Evolutionary conservation across 2,113 vertebrate species (phyloP).

Genomic region (Picathartes gymnocephalus): DNA sequence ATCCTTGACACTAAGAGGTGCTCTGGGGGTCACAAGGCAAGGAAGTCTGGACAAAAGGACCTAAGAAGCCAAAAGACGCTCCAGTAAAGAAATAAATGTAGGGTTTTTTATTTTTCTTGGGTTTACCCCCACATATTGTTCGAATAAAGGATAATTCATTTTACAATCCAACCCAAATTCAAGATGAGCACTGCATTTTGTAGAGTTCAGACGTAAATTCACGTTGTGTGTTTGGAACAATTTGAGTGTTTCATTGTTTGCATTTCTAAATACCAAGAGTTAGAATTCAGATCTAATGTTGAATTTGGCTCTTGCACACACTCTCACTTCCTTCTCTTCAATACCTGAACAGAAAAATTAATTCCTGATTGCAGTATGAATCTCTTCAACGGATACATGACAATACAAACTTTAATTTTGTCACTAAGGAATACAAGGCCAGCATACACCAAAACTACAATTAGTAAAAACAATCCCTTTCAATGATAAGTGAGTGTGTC

Average conservation of each 20-base stretch:
- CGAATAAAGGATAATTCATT: background rate
- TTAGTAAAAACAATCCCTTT: background rate
- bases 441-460: background rate
- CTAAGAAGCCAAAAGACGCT: background rate
- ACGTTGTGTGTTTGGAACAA: background rate
- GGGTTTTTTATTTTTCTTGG: background rate
- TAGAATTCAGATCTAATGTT: background rate
- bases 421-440: background rate
- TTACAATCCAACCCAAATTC: background rate
- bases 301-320: background rate
- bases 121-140: background rate
- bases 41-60: background rate
- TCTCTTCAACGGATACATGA: background rate
- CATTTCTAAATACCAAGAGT: background rate
- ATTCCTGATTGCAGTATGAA: background rate
- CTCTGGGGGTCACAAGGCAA: background rate
- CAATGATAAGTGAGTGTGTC: background rate
- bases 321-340: background rate
- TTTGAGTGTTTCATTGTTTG: background rate
- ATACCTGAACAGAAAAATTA: background rate
- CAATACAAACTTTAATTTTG: background rate
- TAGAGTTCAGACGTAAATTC: background rate
- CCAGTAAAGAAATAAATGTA: background rate
- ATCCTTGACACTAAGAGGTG: background rate
- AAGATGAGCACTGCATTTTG: background rate